Percentiles rank a stretch among this genome's conserved stretches.
These are phyloP conservation scores for Lethocerus indicus DNA, from an alignment of 1,140 invertebrate genomes.

Conservation along the genomic window DNA sequence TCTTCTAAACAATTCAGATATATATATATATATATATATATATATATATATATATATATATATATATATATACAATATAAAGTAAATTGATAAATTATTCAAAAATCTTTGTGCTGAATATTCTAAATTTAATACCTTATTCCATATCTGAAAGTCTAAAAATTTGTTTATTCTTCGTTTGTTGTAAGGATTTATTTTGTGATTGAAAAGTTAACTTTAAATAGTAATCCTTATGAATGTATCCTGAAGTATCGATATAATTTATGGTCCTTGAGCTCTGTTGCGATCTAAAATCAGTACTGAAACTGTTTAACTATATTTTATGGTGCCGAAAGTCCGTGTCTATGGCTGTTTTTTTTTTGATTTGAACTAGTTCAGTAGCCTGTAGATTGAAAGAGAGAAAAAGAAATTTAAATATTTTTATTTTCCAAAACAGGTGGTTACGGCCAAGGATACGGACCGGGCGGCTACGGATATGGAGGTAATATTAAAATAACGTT, in stretches of 20 bases:
- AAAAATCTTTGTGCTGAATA: too few relatives aligned
- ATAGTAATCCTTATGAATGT: too few relatives aligned
- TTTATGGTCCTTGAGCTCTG: background rate
- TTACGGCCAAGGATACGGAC: slow-evolving; percentile 10
- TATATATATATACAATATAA: too few relatives aligned
- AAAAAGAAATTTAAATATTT: background rate
- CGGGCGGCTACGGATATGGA: slow-evolving; percentile 5
- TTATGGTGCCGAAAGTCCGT: background rate
- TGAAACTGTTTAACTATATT: background rate
- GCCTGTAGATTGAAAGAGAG: background rate
- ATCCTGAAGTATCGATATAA: background rate
- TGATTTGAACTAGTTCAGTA: background rate
- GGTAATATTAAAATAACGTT: slow-evolving; percentile 6
- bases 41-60: too few relatives aligned
- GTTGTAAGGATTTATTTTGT: too few relatives aligned
- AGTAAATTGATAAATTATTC: too few relatives aligned
- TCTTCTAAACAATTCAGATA: too few relatives aligned
- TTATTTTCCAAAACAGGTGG: background rate
- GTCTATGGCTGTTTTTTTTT: background rate
- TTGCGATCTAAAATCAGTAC: background rate
- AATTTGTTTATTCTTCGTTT: too few relatives aligned
- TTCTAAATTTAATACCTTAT: too few relatives aligned
- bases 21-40: too few relatives aligned
- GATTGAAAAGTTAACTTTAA: too few relatives aligned
- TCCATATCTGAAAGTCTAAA: too few relatives aligned